Percentiles rank a stretch among this genome's conserved stretches.
phyloP scores from a whole-genome alignment of 2,113 vertebrate genomes.

The Notarius quadriscutis region DNA sequence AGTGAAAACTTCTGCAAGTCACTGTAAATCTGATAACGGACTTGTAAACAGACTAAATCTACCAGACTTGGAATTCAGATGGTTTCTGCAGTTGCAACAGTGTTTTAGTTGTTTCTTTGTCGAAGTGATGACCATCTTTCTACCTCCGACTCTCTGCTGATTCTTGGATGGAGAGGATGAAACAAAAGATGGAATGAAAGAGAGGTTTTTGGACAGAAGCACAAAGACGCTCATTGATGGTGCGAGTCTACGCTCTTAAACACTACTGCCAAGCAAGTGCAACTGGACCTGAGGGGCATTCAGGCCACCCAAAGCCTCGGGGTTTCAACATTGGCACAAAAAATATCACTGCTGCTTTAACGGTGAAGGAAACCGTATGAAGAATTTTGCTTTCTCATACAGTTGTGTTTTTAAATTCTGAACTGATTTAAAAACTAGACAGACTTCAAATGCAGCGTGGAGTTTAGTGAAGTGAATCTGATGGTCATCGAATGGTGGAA shows the following conservation, averaged over 20 bases:
- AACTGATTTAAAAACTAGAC: neutral
- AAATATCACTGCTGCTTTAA: neutral
- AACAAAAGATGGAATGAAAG: constrained; percentile 35
- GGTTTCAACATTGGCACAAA: neutral
- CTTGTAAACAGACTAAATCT: neutral
- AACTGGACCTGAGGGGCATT: constrained; percentile 26
- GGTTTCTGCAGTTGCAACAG: neutral
- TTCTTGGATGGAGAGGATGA: constrained; percentile 25
- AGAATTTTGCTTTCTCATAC: neutral
- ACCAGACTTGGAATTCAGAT: neutral
- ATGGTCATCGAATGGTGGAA: neutral
- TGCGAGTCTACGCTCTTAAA: neutral
- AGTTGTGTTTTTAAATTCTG: neutral
- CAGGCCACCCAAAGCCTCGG: constrained; percentile 33
- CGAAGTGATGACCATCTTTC: constrained; percentile 14
- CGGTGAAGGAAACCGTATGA: neutral
- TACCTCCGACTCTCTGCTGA: constrained; percentile 11
- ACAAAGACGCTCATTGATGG: constrained; percentile 44
- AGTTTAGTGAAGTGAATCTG: neutral
- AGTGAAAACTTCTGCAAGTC: neutral
- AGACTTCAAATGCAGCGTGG: neutral
- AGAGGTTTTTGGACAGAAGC: constrained; percentile 4
- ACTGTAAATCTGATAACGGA: neutral
- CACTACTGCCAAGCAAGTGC: constrained; percentile 24
- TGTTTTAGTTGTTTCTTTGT: constrained; percentile 2